Evolutionary conservation across 2,113 vertebrate species (phyloP), one percentile per base, ranked within the genome.

Genomic region (Siniperca chuatsi): DNA sequence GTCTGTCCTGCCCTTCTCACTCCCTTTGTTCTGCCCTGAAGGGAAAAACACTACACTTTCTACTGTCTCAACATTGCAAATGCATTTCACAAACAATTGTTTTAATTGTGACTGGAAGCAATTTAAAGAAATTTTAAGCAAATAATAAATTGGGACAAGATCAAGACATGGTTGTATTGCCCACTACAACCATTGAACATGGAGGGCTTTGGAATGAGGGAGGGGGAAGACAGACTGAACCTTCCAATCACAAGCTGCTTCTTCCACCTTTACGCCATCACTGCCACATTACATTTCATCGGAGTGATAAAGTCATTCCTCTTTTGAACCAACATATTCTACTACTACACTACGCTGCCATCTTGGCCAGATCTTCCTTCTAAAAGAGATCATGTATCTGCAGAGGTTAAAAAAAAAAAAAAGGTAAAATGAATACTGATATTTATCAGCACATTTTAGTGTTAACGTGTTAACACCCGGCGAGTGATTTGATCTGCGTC

Each of bases 1-100:
- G 2, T 80, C 68, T 7, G 54, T 2, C 18, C 52, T 18, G n/a
- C 15, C 20, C 33, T 57, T 78, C 33, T 91, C 79, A 0, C 48
- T 10, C 1, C 66, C 92, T 68, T 82, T 90, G 75, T 20, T 77
- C 77, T 85, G 89, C 2, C 83, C 95, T 96, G 71, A 9, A 66
- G 35, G 25, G 0, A 52, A 61, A 2, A 62, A 71, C n/a, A 42
- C 16, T 12, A 60, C 75, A 25, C 0, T 20, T 42, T 62, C 42
- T 23, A 35, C 57, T 4, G 18, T 33, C 12, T 69, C 20, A 42
- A 0, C 2, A 57, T 11, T 42, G 1, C 23, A 23, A 62, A 21
- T 23, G 2, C 42, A 15, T 73, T 68, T 25, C 42, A 52, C n/a
- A 46, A 16, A 37, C 48, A 37, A 29, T 15, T 70, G 18, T 23